Evolutionary conservation across 2,797 vertebrate genomes (phyloP), one percentile per base, ranked within the genome.

Genomic region (Anabacerthia variegaticeps): DNA sequence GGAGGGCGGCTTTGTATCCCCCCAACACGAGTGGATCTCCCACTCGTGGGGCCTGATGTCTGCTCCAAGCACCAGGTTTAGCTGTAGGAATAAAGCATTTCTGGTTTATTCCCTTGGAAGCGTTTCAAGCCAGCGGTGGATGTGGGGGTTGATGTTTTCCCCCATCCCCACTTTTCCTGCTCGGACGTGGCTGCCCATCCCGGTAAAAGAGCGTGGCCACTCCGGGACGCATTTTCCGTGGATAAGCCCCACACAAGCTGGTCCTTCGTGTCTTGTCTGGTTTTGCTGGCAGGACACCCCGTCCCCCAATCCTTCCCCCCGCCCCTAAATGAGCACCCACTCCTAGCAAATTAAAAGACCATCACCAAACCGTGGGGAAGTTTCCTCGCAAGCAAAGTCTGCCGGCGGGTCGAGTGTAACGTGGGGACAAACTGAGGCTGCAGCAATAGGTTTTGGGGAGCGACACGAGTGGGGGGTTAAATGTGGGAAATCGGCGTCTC

Each of bases 231-330:
- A 15, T 59, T 91, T 88, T 62, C 11, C 21, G 3, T 30, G 46
- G 24, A 28, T 23, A 21, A 71, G 1, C 7, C 6, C 15, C 16
- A 14, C 18, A 54, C 17, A 7, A 8, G 30, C 6, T 67, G 21
- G 3, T 51, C 3, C 30, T 77, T 5, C 3, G 0, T 5, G 62
- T 37, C 23, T 30, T 6, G n/a, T 15, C 12, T 3, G 24, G 2
- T 55, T 78, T 56, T 71, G 20, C 46, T 44, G 41, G 6, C 27
- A 32, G 44, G 20, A 76, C 22, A 9, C 20, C 3, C 23, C 12
- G 12, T 41, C 23, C 23, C 55, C 22, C 22, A 65, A 2, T 17
- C n/a, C 19, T n/a, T 36, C 21, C 46, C 6, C 6, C 7, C 10
- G 44, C 11, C 8, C 26, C 30, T 22, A 58, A 81, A 66, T 4